Percentiles rank a stretch among this genome's conserved stretches.
Conservation (phyloP, 2,888 invertebrate genomes). For the Itoplectis maculator region DNA sequence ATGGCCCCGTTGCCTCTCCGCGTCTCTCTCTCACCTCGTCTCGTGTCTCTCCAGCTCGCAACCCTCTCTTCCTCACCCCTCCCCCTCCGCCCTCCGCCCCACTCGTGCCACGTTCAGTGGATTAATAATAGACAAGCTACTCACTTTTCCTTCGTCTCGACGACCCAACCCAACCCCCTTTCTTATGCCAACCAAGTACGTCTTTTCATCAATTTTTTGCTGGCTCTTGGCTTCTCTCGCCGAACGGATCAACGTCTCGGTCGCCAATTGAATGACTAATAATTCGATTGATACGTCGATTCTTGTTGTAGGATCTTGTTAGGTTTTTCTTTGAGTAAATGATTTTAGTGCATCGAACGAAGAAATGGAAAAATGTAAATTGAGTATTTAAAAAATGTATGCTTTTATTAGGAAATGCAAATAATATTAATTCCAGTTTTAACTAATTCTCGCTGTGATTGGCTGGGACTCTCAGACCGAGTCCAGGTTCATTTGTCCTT, state of each 20-base stretch:
- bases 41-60: conserved; percentile 16
- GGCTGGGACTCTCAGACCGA: no score
- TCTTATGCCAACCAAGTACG: conserved; percentile 20
- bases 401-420: no score
- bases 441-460: no score
- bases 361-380: no score
- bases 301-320: not conserved
- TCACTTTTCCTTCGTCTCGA: conserved; percentile 33
- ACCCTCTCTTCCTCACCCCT: not conserved
- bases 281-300: not conserved
- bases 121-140: conserved; percentile 59
- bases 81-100: not conserved
- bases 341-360: no score
- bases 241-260: not conserved
- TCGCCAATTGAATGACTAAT: not conserved
- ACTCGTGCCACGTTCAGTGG: conserved; percentile 25
- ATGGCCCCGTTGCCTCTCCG: conserved; percentile 42
- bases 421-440: no score
- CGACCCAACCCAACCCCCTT: no score
- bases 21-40: conserved; percentile 28
- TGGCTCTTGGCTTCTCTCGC: conserved; percentile 14
- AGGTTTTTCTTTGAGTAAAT: no score
- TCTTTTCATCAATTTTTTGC: conserved; percentile 38
- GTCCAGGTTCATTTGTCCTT: no score
- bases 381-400: no score